Evolutionary conservation across 92 coral and sea anemone species (phyloP), one percentile per base, ranked within the genome.

Genomic region (Plumapathes pennacea): DNA sequence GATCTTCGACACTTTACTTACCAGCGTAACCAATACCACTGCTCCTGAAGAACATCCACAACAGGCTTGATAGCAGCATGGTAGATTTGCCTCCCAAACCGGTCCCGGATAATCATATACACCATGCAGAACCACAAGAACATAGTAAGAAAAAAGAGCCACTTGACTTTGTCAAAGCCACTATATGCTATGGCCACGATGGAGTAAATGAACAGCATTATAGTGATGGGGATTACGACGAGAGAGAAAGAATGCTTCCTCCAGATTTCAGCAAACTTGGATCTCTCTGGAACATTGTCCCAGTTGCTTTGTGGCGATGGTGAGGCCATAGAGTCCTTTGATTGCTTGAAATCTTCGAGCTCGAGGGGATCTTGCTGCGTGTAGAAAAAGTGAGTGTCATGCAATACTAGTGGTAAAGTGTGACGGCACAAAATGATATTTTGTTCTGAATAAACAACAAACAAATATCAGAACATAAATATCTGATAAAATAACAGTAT

Each of bases 41-140:
- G 57, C 25, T 82, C 54, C 33, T 60, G 49, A 22, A 84, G 23
- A 22, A 47, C 41, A 8, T 57, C 59, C 14, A 64, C 41, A 10
- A 84, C 68, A 10, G 98, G 98, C 45, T 80, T 20, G 30, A 84
- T 28, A 45, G 76, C 69, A 26, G 67, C 64, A 5, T 47, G 67
- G 69, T 84, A 76, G 54, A 92, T 76, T 26, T 38, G 64, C 7
- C 50, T 53, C 12, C 98, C 96, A 75, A 86, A 92, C 63, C 71
- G 71, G 34, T 88, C 79, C 5, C 89, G 80, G 3, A 92, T 56
- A 5, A 92, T 62, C 85, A 77, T 80, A 46, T 78, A 92, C 0
- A 84, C 63, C 68, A 92, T 51, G 50, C 90, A 92, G 63, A 84
- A 88, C 96, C 96, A 92, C 18, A 88, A 63, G 30, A 92, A 85